These are phyloP conservation scores for Cryptocephalus primarius DNA, from an alignment of 2,888 invertebrate species.

Conservation along the genomic window DNA sequence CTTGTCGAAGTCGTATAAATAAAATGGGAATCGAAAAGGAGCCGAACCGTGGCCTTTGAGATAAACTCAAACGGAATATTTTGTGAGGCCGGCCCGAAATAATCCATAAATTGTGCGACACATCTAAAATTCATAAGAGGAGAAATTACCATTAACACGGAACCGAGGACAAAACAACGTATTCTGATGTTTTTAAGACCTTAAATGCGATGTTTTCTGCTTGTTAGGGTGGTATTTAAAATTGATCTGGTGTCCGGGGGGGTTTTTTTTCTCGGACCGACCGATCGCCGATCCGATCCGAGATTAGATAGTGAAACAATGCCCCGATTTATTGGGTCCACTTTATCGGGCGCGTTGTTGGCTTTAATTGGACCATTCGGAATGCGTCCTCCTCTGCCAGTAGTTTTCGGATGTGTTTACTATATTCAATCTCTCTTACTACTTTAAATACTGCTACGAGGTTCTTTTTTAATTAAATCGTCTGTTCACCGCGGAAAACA, in stretches of 20 bases:
- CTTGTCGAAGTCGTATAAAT: too few species aligned
- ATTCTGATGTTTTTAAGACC: constrained; percentile 8
- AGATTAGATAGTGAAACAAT: constrained; percentile 37
- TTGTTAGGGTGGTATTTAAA: constrained; percentile 32
- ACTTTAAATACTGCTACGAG: too few species aligned
- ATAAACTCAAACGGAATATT: neutral
- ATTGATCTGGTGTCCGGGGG: constrained; percentile 31
- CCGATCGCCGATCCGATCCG: constrained; percentile 32
- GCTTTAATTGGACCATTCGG: constrained; percentile 19
- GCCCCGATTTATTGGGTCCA: constrained; percentile 35
- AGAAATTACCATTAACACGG: constrained; percentile 19
- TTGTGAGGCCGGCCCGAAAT: neutral
- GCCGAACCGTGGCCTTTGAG: neutral
- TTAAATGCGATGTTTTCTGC: constrained; percentile 16
- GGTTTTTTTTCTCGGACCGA: constrained; percentile 20
- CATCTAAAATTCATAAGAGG: constrained; percentile 13
- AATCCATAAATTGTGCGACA: constrained; percentile 3
- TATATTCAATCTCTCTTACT: neutral
- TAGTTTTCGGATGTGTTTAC: constrained; percentile 6
- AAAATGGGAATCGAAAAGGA: too few species aligned
- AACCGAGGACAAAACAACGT: constrained; percentile 12
- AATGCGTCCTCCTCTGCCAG: constrained; percentile 15
- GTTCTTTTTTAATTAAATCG: too few species aligned
- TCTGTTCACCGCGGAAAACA: too few species aligned
- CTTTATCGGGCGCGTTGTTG: constrained; percentile 26